Percentiles rank a stretch among this genome's conserved stretches.
Evolutionary conservation across 2,113 vertebrate genomes (phyloP).

Genomic region (Rhinogobius similis): DNA sequence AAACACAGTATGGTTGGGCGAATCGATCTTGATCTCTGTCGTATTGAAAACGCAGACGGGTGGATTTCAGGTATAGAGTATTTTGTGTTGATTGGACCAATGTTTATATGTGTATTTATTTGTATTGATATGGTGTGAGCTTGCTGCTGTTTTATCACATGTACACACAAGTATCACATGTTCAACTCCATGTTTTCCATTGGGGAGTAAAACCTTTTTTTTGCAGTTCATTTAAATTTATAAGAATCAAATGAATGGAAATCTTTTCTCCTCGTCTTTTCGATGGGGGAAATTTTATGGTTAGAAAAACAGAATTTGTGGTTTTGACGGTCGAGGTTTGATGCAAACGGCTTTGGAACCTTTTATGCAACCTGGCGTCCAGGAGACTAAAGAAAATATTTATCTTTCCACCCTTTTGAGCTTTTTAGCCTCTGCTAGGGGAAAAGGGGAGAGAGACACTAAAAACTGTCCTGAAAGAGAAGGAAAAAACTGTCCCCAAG

Average conservation of each 20-base stretch:
- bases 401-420: conserved; percentile 96
- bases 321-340: conserved; percentile 89
- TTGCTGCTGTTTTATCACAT: conserved; percentile 43
- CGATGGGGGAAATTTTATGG: conserved; percentile 86
- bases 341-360: conserved; percentile 94
- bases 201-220: conserved; percentile 84
- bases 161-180: conserved; percentile 45
- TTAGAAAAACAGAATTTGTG: conserved; percentile 95
- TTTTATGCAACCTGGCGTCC: conserved; percentile 98
- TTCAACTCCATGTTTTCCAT: conserved; percentile 78
- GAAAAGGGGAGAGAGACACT: conserved; percentile 79
- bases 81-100: no score
- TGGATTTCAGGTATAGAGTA: no score
- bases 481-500: conserved; percentile 68
- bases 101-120: not conserved
- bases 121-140: conserved; percentile 38
- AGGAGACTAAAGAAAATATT: conserved; percentile 98
- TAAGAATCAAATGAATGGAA: conserved; percentile 92
- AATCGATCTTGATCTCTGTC: no score
- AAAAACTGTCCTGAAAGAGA: conserved; percentile 52
- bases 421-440: conserved; percentile 81
- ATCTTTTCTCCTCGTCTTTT: conserved; percentile 67
- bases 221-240: conserved; percentile 90
- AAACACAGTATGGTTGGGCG: no score
- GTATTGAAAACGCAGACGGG: no score